Evolutionary conservation across 2,113 vertebrate species (phyloP).

Genomic region (Cephalopterus ornatus): DNA sequence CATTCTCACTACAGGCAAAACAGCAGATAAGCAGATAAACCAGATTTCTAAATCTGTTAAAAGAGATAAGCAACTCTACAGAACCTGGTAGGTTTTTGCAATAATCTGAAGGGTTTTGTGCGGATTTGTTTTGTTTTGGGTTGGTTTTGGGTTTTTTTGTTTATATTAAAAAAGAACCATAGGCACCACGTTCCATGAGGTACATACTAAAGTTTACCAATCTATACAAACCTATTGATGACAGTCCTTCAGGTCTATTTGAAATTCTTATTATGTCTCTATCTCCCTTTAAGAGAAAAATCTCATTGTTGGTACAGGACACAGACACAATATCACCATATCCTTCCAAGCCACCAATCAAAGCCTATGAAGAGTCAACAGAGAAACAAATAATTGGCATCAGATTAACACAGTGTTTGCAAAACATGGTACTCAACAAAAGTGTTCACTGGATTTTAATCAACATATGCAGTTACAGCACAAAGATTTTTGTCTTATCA

Average conservation of each 20-base stretch:
- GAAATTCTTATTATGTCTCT: constrained; percentile 92
- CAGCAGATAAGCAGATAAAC: not conserved
- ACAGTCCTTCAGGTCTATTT: constrained; percentile 84
- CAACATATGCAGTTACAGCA: not conserved
- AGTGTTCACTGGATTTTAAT: not conserved
- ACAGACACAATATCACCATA: constrained; percentile 93
- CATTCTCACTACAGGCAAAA: not conserved
- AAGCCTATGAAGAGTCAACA: constrained; percentile 73
- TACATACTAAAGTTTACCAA: not conserved
- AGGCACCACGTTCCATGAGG: not conserved
- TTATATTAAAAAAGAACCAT: not conserved
- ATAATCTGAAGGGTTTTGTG: not conserved
- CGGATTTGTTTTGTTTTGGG: not conserved
- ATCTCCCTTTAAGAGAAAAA: constrained; percentile 94
- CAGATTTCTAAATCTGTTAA: not conserved
- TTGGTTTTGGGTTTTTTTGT: not conserved
- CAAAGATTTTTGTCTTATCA: not conserved
- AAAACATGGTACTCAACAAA: not conserved
- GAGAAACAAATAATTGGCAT: not conserved
- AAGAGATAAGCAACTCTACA: not conserved
- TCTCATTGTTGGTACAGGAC: constrained; percentile 92
- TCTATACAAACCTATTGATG: constrained; percentile 78
- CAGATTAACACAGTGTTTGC: not conserved
- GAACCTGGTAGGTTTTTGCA: not conserved
- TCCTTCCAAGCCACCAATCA: constrained; percentile 90